Evolutionary conservation across 92 coral and sea anemone genomes (phyloP).

Genomic region (Heliopora coerulea): DNA sequence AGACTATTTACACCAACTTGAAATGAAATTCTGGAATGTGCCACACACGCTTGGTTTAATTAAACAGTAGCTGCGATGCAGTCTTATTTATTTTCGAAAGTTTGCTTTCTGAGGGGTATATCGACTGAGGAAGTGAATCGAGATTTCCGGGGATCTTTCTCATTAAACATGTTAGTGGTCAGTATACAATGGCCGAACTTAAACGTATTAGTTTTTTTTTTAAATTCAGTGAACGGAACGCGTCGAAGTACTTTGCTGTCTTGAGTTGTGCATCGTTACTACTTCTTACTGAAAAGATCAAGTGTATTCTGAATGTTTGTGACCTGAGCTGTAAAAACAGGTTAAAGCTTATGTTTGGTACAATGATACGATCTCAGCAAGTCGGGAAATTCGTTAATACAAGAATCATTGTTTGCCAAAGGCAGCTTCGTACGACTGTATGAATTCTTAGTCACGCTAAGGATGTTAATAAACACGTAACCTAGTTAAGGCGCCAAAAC

Average conservation of each 20-base stretch:
- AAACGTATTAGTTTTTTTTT: neutral
- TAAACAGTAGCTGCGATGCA: neutral
- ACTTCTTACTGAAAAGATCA: too few relatives aligned
- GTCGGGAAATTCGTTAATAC: neutral
- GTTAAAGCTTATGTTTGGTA: too few relatives aligned
- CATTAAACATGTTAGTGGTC: neutral
- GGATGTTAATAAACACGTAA: neutral
- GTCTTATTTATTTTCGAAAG: neutral
- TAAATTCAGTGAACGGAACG: too few relatives aligned
- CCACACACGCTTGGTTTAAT: neutral
- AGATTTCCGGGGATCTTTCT: neutral
- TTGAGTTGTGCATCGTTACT: too few relatives aligned
- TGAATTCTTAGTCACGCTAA: neutral
- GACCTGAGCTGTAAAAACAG: too few relatives aligned
- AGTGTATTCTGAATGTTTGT: too few relatives aligned
- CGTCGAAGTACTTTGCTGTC: too few relatives aligned
- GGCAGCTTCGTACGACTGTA: neutral
- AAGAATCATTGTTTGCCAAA: neutral
- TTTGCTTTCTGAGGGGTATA: neutral
- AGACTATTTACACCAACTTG: neutral
- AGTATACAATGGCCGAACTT: neutral
- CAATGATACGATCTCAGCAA: neutral
- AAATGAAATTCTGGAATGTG: neutral
- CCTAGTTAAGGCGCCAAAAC: neutral
- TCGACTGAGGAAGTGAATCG: neutral